Base-by-base conservation (phyloP, 2,888 invertebrate species). In the Trypoxylon attenuatum region DNA sequence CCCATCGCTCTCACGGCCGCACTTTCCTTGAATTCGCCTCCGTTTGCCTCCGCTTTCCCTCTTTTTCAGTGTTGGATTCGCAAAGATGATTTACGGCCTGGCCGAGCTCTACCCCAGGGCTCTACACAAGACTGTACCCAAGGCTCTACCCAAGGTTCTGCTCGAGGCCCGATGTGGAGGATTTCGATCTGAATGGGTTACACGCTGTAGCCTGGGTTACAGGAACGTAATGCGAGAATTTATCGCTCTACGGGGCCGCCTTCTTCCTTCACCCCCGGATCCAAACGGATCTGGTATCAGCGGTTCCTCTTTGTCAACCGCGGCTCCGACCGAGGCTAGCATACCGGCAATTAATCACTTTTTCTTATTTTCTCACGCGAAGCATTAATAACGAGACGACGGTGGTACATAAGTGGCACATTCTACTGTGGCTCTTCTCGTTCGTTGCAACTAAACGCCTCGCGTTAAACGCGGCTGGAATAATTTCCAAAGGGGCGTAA, bases 21-120 rank as follows among this genome's bases (percentile, higher is more conserved):
- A 13, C 33, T 33, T 33, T 33, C 33, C n/a, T 13, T 13, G 33
- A 13, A 33, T 33, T 10, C 33, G 13, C n/a, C n/a, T 33, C n/a
- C n/a, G 10, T 13, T 13, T 10, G 33, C n/a, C 3, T 13, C n/a
- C 8, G 33, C 39, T 53, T n/a, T 18, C 27, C 59, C 38, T 21
- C 39, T 19, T 42, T 29, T 50, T 42, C 39, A 45, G 18, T 51
- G 54, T 50, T 54, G 62, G 69, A 71, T 71, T 69, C 76, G 69
- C 67, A 68, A 76, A 73, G 73, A 76, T 76, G 76, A 76, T 76
- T 76, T 76, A 76, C 76, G 76, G 60, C 55, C 71, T 57, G 23
- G 16, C 19, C 42, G 15, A 8, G 1, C 5, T 2, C 33, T 29
- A 15, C 22, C 42, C 18, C 25, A n/a, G n/a, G 2, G 13, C 19